These are phyloP conservation scores for Germaria angustata DNA, from an alignment of 2,888 invertebrate species.

Conservation along the genomic window DNA sequence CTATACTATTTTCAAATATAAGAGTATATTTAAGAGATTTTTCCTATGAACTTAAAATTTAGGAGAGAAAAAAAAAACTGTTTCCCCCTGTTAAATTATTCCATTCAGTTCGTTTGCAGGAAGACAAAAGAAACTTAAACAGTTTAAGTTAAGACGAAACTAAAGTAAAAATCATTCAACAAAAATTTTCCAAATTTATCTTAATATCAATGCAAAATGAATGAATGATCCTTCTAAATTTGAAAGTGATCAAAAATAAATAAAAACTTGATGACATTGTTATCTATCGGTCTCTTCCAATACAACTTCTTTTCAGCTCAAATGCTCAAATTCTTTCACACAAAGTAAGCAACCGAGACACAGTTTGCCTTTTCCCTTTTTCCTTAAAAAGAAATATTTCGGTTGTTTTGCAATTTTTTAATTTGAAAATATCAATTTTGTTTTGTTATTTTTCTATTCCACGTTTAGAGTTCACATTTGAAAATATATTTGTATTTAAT, in stretches of 20 bases:
- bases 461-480: slow-evolving; percentile 45
- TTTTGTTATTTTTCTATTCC: slow-evolving; percentile 42
- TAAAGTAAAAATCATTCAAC: neutral
- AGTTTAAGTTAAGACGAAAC: neutral
- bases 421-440: slow-evolving; percentile 52
- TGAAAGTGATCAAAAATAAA: slow-evolving; percentile 7
- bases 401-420: slow-evolving; percentile 23
- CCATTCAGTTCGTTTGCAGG: neutral
- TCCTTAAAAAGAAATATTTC: slow-evolving; percentile 23
- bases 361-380: neutral
- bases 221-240: slow-evolving; percentile 2
- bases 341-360: neutral
- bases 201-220: neutral
- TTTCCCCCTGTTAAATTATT: neutral
- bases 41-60: neutral
- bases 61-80: neutral
- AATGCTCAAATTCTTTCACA: neutral
- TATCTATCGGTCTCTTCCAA: neutral
- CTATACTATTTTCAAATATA: neutral
- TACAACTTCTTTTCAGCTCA: neutral
- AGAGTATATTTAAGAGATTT: neutral
- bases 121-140: neutral
- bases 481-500: slow-evolving; percentile 41
- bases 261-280: slow-evolving; percentile 8
- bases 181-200: slow-evolving; percentile 22